Evolutionary conservation across 2,797 vertebrate genomes (phyloP), one percentile per base, ranked within the genome.

Genomic region (Tamandua tetradactyla): DNA sequence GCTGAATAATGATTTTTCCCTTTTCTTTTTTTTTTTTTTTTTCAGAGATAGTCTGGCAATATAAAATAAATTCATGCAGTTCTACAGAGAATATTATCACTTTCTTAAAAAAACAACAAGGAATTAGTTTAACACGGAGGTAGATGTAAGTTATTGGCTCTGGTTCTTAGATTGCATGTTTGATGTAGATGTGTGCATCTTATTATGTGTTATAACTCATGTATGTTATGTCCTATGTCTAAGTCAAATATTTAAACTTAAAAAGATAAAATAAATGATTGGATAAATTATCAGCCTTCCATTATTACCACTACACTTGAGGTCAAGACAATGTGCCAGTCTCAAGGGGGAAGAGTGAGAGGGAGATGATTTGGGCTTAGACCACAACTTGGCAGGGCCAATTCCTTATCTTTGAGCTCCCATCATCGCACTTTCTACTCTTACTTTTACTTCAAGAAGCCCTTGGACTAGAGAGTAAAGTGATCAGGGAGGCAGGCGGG

Each of bases 41-140:
- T 12, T 52, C 92, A 90, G 89, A 81, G 9, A 79, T 0, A 66
- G 17, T 78, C 27, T 80, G 59, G 25, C 62, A 47, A 92, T 80
- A 85, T 12, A 37, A 94, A 93, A 83, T 22, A 96, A 96, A 95
- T 80, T 49, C 20, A 79, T 55, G 10, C 83, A 95, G 15, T 93
- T 97, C 59, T 94, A 93, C 95, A 93, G 3, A 66, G 82, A 96
- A 68, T 49, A 79, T 59, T 93, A 69, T 22, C 61, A 91, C 74
- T 83, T 76, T 61, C 59, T 22, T 55, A 55, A 55, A 55, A 55
- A 80, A 68, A 68, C 44, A 64, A 89, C 5, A 49, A 74, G 20
- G 22, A 88, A 72, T n/a, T n/a, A n/a, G 64, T 84, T 84, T 64
- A 92, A 35, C 42, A 95, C 72, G 13, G 66, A 69, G 42, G 32